Percentiles rank a stretch among this genome's conserved stretches.
These are phyloP conservation scores for Leistus spinibarbis DNA, from an alignment of 2,888 invertebrate species.

Conservation along the genomic window DNA sequence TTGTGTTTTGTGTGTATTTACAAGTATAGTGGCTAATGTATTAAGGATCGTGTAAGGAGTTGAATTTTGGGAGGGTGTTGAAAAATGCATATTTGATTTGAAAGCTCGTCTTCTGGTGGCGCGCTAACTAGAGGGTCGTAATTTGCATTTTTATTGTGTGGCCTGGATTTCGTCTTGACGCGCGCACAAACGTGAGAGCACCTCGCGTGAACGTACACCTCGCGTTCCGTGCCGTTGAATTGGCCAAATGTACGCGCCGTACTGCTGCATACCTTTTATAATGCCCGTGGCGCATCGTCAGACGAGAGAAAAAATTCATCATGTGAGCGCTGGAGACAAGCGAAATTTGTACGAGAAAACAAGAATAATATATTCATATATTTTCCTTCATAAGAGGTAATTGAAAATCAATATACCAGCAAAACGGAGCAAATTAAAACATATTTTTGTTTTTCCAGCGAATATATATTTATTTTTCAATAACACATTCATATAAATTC, in stretches of 20 bases:
- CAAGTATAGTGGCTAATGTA: not conserved
- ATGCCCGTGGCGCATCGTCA: not conserved
- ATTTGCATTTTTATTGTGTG: constrained; percentile 42
- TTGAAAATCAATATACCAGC: not conserved
- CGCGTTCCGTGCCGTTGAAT: not conserved
- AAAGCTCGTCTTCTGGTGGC: constrained; percentile 10
- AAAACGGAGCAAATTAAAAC: not conserved
- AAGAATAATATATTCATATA: not conserved
- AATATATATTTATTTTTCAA: not conserved
- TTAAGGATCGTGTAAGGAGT: not conserved
- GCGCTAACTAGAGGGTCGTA: constrained; percentile 41
- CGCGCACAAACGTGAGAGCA: not conserved
- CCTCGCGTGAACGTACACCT: not conserved
- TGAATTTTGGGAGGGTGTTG: constrained; percentile 22
- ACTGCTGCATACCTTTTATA: not conserved
- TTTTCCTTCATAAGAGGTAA: not conserved
- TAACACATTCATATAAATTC: not conserved
- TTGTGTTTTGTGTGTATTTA: too few relatives aligned
- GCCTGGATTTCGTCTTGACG: not conserved
- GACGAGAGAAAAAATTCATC: not conserved
- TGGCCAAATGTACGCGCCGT: not conserved
- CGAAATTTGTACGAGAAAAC: not conserved
- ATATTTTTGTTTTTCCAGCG: not conserved
- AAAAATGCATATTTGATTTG: constrained; percentile 44
- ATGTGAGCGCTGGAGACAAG: not conserved